phyloP scores from a whole-genome alignment of 2,113 vertebrate genomes.

The Galeopterus variegatus region DNA sequence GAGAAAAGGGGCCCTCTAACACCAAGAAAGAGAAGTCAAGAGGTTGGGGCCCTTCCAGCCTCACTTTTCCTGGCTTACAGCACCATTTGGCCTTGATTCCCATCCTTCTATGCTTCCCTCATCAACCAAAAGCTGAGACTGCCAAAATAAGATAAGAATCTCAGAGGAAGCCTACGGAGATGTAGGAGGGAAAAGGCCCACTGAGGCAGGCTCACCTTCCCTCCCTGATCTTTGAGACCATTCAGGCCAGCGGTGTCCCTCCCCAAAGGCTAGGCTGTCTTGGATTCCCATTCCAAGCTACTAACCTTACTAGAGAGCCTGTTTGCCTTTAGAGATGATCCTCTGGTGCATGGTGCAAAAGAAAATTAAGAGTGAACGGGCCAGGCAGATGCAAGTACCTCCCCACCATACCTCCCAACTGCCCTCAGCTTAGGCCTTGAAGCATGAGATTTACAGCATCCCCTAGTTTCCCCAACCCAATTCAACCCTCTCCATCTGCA shows the following conservation, averaged over 20 bases:
- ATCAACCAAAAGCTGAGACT: constrained; percentile 54
- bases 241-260: constrained; percentile 68
- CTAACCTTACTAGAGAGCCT: constrained; percentile 89
- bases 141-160: constrained; percentile 47
- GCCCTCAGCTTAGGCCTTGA: constrained; percentile 46
- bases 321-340: constrained; percentile 86
- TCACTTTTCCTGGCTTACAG: constrained; percentile 20
- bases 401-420: constrained; percentile 61
- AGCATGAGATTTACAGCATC: constrained; percentile 41
- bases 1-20: neutral
- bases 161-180: neutral
- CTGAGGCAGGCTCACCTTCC: constrained; percentile 60
- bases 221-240: constrained; percentile 65
- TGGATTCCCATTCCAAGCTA: constrained; percentile 79
- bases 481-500: constrained; percentile 17
- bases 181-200: neutral
- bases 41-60: neutral
- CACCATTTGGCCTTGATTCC: neutral
- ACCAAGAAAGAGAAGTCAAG: constrained; percentile 36
- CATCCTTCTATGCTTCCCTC: neutral
- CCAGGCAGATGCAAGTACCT: constrained; percentile 66
- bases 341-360: constrained; percentile 91
- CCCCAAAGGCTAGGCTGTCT: constrained; percentile 79
- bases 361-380: constrained; percentile 90
- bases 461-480: constrained; percentile 28